Base-by-base conservation (phyloP, 2,888 invertebrate species). In the Apotomis turbidana region DNA sequence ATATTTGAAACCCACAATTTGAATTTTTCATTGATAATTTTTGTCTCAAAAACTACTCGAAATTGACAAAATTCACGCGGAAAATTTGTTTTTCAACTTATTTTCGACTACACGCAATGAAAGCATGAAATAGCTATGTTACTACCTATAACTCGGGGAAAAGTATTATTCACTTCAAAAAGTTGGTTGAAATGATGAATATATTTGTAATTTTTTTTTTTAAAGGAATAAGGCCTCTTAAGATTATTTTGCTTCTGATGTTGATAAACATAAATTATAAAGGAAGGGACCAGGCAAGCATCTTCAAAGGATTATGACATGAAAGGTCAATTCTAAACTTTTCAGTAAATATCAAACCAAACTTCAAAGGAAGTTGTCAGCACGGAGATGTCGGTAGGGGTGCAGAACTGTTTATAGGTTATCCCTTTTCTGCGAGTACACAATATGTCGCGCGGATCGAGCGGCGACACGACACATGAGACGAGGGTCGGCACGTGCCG, bases 401-500 rank as follows among this genome's bases (percentile, higher is more conserved):
- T 38, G 38, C 64, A 59, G 66, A 61, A 67, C 41, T 51, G 55
- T 44, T 58, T 61, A 46, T 54, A 54, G 55, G 66, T 49, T 49
- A 49, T 66, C 13, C 13, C 51, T 27, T 38, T 52, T 52, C n/a
- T n/a, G 55, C 41, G 52, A 54, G 57, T 46, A 58, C 12, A 36
- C 66, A 61, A 60, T 54, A 54, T 61, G 68, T 68, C 54, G 68
- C 68, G 68, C 60, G 58, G 13, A 38, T 68, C 60, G 68, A 5
- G 12, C 54, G 49, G 60, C 66, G 44, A 49, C 68, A 68, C 67
- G 55, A 49, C 68, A 68, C 67, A 57, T 44, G 71, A 67, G 67
- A 71, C 71, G 71, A 61, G 67, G 71, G 71, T 71, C 27, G 60
- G 67, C 66, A 66, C 66, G 55, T 58, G 70, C 44, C 57, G 60